These are phyloP conservation scores for Salpingus planirostris DNA, from an alignment of 2,888 invertebrate species.

Conservation along the genomic window DNA sequence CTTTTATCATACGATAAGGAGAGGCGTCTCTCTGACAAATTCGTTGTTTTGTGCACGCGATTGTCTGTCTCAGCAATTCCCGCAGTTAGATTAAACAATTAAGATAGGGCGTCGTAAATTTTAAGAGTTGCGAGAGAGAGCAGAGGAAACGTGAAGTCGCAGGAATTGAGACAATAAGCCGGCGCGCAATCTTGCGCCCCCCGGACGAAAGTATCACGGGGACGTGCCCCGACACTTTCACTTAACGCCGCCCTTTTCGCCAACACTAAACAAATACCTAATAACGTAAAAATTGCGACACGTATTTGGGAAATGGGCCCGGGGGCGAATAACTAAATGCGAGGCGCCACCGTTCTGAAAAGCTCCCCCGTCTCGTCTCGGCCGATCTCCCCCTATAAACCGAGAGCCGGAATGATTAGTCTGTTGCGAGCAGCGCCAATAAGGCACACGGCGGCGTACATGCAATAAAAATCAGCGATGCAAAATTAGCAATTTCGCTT, in stretches of 20 bases:
- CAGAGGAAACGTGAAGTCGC: conserved; percentile 20
- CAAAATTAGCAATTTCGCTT: background rate
- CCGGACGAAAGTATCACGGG: conserved; percentile 3
- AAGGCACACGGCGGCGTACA: too few relatives aligned
- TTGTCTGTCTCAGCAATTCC: background rate
- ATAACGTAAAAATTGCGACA: conserved; percentile 7
- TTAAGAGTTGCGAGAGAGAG: conserved; percentile 15
- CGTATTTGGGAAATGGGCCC: conserved; percentile 4
- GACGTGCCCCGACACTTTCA: conserved; percentile 16
- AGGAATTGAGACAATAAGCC: conserved; percentile 24
- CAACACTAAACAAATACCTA: conserved; percentile 16
- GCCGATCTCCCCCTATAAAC: too few relatives aligned
- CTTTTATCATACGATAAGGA: conserved; percentile 1
- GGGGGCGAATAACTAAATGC: conserved; percentile 2
- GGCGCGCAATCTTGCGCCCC: background rate
- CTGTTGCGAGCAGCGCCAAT: too few relatives aligned
- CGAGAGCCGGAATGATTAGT: too few relatives aligned
- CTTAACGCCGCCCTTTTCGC: conserved; percentile 18
- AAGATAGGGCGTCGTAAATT: conserved; percentile 24
- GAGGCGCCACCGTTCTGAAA: background rate
- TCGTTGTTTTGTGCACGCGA: background rate
- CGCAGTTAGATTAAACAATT: conserved; percentile 22
- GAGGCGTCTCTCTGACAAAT: conserved; percentile 1
- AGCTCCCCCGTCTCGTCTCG: too few relatives aligned
- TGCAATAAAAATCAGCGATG: background rate